A percentile compares a stretch with the other conserved stretches of the same genome.
Evolutionary conservation across 2,888 invertebrate genomes (phyloP).

Genomic region (Polydrusus cervinus): DNA sequence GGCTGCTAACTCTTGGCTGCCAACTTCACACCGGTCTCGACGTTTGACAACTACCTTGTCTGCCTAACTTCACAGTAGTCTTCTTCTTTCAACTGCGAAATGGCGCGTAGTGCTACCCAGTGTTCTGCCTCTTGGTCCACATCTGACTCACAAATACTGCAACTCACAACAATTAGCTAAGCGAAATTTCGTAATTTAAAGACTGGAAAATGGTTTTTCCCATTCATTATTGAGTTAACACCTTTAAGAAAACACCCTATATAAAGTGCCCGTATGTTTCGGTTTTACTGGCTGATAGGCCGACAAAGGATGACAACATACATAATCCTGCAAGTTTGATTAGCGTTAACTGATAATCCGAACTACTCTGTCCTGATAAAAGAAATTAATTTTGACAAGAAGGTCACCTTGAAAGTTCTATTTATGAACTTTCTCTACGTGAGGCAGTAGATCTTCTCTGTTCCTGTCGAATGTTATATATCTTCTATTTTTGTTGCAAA

Average conservation of each 20-base stretch:
- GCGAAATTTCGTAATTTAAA: too few relatives aligned
- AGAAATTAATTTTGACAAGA: slow-evolving; percentile 1
- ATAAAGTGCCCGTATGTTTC: too few relatives aligned
- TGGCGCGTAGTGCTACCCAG: background rate
- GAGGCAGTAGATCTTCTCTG: background rate
- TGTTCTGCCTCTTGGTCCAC: too few relatives aligned
- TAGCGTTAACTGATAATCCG: background rate
- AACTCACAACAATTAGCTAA: too few relatives aligned
- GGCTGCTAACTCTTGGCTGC: too few relatives aligned
- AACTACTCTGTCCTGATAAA: background rate
- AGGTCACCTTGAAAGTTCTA: slow-evolving; percentile 20
- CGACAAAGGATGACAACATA: background rate
- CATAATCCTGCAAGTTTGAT: background rate
- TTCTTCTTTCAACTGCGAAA: background rate
- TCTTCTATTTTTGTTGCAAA: background rate
- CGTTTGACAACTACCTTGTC: background rate
- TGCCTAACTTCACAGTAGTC: background rate
- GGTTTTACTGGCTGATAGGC: too few relatives aligned
- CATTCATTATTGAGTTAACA: too few relatives aligned
- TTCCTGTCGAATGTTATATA: background rate
- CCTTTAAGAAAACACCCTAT: too few relatives aligned
- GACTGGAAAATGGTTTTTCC: too few relatives aligned
- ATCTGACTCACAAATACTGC: too few relatives aligned
- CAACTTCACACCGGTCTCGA: too few relatives aligned
- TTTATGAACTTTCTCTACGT: background rate